Conservation (phyloP, 2,797 vertebrate genomes). For the Erethizon dorsatum region DNA sequence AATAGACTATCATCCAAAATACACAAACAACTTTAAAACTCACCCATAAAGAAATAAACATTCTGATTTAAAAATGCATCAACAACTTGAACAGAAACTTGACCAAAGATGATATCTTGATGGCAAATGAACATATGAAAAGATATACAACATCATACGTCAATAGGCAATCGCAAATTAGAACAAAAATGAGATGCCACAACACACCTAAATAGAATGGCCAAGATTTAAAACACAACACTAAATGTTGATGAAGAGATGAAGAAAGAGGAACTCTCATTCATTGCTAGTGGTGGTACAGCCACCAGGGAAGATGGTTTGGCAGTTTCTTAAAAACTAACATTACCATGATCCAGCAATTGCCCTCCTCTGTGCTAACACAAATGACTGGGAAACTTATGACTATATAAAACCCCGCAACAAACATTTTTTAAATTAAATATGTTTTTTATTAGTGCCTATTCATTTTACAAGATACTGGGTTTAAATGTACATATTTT, state of each 20-base stretch:
- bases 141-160: neutral
- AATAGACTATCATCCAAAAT: neutral
- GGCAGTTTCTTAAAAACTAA: constrained; percentile 29
- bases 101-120: constrained; percentile 1
- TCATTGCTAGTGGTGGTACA: neutral
- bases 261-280: neutral
- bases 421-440: neutral
- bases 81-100: neutral
- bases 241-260: neutral
- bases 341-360: constrained; percentile 14
- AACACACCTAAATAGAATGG: neutral
- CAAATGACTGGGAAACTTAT: constrained; percentile 22
- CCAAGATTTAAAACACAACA: constrained; percentile 24
- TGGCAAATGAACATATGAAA: neutral
- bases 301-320: neutral
- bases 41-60: neutral
- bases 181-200: constrained; percentile 11
- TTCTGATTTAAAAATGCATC: neutral
- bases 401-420: constrained; percentile 19
- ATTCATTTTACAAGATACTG: neutral
- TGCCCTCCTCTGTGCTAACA: neutral
- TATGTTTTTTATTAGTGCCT: neutral
- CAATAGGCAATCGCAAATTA: neutral
- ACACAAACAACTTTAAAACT: neutral
- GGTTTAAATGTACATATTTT: neutral